These are phyloP conservation scores for Calonectris borealis DNA, from an alignment of 2,113 vertebrate species.

Conservation along the genomic window DNA sequence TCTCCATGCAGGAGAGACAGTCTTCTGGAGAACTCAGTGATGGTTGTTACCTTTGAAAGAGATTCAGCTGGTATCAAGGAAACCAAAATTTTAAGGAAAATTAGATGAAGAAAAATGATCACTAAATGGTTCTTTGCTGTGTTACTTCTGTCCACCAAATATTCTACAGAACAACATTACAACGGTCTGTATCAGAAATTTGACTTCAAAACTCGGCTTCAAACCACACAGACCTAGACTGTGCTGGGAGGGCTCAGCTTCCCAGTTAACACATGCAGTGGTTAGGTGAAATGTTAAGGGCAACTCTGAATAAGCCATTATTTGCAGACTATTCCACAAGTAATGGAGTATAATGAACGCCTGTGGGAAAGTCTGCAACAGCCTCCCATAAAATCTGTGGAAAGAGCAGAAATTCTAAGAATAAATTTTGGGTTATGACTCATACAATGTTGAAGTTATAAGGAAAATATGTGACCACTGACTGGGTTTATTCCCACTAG, in stretches of 20 bases:
- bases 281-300: neutral
- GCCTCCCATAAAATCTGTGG: neutral
- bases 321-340: neutral
- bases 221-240: neutral
- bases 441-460: conserved; percentile 27
- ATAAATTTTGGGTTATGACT: conserved; percentile 29
- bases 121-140: neutral
- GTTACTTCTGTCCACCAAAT: neutral
- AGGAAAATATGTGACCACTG: conserved; percentile 34
- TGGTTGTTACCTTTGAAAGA: neutral
- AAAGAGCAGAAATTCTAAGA: conserved; percentile 44
- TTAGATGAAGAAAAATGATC: neutral
- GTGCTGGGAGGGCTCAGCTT: neutral
- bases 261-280: neutral
- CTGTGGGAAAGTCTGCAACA: neutral
- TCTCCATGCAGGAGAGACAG: neutral
- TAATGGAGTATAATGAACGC: neutral
- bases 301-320: neutral
- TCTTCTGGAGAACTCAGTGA: neutral
- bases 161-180: neutral
- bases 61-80: neutral
- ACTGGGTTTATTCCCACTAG: neutral
- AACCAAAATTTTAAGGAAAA: neutral
- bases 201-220: neutral
- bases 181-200: neutral